Percentiles rank a stretch among this genome's conserved stretches.
phyloP scores from a whole-genome alignment of 1,140 invertebrate species.

The Formica selysi region DNA sequence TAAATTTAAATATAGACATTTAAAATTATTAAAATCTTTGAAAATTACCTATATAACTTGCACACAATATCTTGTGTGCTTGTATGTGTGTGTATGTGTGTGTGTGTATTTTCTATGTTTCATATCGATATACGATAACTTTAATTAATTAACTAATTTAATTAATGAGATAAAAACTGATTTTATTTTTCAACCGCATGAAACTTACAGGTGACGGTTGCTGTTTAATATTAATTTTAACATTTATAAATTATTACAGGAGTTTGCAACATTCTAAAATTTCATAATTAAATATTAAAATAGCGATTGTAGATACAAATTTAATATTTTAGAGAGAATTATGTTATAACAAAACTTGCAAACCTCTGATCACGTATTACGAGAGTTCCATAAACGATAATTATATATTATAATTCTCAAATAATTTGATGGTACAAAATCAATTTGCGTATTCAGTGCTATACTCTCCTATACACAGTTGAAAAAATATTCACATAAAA shows the following conservation, averaged over 20 bases:
- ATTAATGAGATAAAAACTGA: neutral
- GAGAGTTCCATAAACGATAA: neutral
- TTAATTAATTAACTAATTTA: constrained; percentile 27
- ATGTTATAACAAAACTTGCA: neutral
- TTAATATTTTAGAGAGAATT: neutral
- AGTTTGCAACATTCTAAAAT: constrained; percentile 9
- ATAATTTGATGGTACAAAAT: neutral
- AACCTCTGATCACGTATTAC: neutral
- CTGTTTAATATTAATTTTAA: constrained; percentile 5
- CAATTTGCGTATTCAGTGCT: neutral
- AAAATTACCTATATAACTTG: neutral
- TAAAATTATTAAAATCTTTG: neutral
- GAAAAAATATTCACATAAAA: neutral
- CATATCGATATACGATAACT: neutral
- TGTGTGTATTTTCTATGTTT: neutral
- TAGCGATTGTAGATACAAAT: neutral
- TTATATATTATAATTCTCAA: neutral
- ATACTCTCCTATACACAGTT: neutral
- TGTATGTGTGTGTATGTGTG: neutral
- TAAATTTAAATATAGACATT: neutral
- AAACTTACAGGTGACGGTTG: constrained; percentile 8
- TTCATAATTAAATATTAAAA: neutral
- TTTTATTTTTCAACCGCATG: neutral
- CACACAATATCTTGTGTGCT: neutral
- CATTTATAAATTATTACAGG: neutral